Conservation (phyloP, 2,888 invertebrate genomes). For the Tetragnatha montana region DNA sequence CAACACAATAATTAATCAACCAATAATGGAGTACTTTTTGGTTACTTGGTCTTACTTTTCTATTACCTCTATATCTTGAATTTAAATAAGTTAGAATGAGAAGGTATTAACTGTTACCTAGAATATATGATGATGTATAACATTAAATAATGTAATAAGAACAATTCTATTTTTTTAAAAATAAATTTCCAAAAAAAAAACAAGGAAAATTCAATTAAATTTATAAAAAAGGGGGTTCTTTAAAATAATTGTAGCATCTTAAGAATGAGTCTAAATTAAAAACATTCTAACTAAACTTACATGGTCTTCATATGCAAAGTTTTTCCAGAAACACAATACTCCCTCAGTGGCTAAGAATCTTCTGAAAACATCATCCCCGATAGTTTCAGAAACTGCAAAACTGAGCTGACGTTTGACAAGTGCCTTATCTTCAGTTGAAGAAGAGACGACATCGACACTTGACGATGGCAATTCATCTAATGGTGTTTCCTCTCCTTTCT, state of each 20-base stretch:
- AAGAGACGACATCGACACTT: constrained; percentile 10
- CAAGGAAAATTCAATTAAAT: too few species aligned
- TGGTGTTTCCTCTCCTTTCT: constrained; percentile 60
- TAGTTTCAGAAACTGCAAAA: constrained; percentile 67
- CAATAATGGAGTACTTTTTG: not conserved
- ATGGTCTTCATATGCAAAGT: constrained; percentile 69
- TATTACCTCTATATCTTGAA: too few species aligned
- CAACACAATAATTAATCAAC: not conserved
- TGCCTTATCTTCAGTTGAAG: constrained; percentile 19
- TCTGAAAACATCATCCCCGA: constrained; percentile 59
- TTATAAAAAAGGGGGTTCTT: too few species aligned
- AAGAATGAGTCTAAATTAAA: not conserved
- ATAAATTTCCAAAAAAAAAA: too few species aligned
- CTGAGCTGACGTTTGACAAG: constrained; percentile 55
- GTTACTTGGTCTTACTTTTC: too few species aligned
- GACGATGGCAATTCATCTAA: constrained; percentile 39
- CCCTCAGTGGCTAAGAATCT: constrained; percentile 60
- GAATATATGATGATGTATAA: too few species aligned
- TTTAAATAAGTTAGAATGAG: not conserved
- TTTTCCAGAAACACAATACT: constrained; percentile 66
- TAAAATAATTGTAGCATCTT: too few species aligned
- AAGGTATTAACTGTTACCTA: not conserved
- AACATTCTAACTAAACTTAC: constrained; percentile 33
- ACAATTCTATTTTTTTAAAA: too few species aligned
- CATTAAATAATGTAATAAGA: too few species aligned